phyloP scores from a whole-genome alignment of 37 sponge, comb jelly and placozoan species.

The Dysidea cf. avara region DNA sequence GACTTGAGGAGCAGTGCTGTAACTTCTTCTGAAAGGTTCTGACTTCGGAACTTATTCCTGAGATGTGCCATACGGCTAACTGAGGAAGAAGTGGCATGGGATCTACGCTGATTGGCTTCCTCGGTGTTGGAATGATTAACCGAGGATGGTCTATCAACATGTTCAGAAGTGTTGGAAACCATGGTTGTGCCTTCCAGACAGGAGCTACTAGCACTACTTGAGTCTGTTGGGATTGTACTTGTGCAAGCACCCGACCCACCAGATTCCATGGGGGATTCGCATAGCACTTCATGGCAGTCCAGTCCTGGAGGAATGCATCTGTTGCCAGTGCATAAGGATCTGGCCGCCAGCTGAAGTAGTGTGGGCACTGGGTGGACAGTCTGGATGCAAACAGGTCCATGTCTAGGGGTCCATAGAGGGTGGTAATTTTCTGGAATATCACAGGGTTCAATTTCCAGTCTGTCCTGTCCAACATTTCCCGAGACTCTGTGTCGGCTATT shows the following conservation, averaged over 20 bases:
- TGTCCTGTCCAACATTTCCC: constrained; percentile 5
- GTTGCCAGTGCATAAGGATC: constrained; percentile 26
- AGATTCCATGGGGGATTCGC: constrained; percentile 46
- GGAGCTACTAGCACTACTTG: constrained; percentile 41
- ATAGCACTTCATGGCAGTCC: constrained; percentile 15
- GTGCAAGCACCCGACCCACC: constrained; percentile 24
- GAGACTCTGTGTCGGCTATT: constrained; percentile 18
- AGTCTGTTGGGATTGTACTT: constrained; percentile 5
- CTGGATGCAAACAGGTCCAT: constrained; percentile 42
- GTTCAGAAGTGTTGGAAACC: constrained; percentile 42
- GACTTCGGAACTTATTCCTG: constrained; percentile 10
- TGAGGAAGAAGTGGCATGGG: too few species aligned
- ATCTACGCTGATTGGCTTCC: too few species aligned
- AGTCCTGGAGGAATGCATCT: constrained; percentile 47
- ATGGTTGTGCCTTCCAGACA: constrained; percentile 32
- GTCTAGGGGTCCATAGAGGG: neutral
- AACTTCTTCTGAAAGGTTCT: constrained; percentile 16
- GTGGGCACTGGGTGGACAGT: constrained; percentile 11
- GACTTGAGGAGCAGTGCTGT: constrained; percentile 12
- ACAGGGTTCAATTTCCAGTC: constrained; percentile 36
- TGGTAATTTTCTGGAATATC: constrained; percentile 19
- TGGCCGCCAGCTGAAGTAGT: constrained; percentile 36
- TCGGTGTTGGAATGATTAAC: neutral
- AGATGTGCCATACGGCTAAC: constrained; percentile 37
- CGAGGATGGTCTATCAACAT: constrained; percentile 20